phyloP scores from a whole-genome alignment of 2,888 invertebrate genomes.

The Allacma fusca region DNA sequence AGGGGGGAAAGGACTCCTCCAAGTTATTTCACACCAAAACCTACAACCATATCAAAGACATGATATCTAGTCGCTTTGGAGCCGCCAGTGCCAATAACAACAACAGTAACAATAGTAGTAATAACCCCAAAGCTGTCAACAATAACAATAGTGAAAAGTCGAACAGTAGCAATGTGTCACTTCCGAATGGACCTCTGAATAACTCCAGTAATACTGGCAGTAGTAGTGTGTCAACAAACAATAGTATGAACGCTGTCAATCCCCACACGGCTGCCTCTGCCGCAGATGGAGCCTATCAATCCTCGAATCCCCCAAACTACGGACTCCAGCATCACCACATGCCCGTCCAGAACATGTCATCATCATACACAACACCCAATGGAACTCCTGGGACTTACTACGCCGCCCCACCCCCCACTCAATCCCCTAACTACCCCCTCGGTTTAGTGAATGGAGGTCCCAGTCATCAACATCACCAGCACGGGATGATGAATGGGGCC shows the following conservation, averaged over 20 bases:
- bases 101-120: conserved; percentile 30
- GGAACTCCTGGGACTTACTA: conserved; percentile 38
- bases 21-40: conserved; percentile 76
- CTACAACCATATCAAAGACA: conserved; percentile 82
- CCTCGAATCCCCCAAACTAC: conserved; percentile 19
- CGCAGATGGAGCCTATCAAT: conserved; percentile 32
- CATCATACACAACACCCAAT: conserved; percentile 20
- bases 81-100: conserved; percentile 31
- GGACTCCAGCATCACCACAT: conserved; percentile 39
- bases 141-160: conserved; percentile 33
- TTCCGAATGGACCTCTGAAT: conserved; percentile 34
- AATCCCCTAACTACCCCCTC: conserved; percentile 14
- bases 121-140: conserved; percentile 35
- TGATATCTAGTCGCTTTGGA: conserved; percentile 82
- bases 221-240: conserved; percentile 13
- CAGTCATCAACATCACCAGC: conserved; percentile 32
- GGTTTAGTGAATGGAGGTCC: conserved; percentile 39
- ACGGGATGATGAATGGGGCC: conserved; percentile 40
- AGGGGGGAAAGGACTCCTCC: conserved; percentile 51
- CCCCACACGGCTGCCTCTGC: neutral
- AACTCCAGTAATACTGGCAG: neutral
- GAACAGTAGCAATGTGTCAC: conserved; percentile 14
- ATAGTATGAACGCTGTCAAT: conserved; percentile 5
- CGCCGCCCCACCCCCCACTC: conserved; percentile 38
- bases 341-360: conserved; percentile 32